Conservation (phyloP, 2,113 vertebrate genomes). For the Phalacrocorax pelagicus region DNA sequence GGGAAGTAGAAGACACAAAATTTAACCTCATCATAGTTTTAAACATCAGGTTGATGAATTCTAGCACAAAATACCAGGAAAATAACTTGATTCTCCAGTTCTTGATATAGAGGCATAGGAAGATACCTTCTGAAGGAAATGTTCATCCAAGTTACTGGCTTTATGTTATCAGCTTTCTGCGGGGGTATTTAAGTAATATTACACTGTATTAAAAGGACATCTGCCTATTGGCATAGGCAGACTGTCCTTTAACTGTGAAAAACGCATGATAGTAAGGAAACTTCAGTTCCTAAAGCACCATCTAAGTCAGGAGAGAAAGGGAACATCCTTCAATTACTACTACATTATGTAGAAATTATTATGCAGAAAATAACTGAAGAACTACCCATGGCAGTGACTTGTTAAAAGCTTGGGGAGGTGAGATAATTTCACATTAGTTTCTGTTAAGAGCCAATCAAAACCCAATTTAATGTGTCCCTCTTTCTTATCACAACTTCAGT, state of each 20-base stretch:
- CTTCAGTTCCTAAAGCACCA: not conserved
- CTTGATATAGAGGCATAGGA: not conserved
- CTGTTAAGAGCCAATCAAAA: not conserved
- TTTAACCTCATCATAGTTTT: not conserved
- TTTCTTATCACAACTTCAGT: not conserved
- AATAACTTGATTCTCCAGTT: not conserved
- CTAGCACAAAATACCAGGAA: not conserved
- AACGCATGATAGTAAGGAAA: not conserved
- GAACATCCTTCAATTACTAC: not conserved
- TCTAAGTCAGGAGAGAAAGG: not conserved
- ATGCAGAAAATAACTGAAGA: not conserved
- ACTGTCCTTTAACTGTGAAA: not conserved
- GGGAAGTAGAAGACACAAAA: not conserved
- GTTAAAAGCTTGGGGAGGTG: not conserved
- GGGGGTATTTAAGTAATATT: not conserved
- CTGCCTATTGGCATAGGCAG: not conserved
- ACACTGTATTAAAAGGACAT: not conserved
- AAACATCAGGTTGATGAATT: not conserved
- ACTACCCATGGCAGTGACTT: accelerated
- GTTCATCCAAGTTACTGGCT: not conserved
- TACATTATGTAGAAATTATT: not conserved
- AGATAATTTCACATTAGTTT: not conserved
- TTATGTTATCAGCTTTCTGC: not conserved
- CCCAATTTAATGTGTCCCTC: not conserved
- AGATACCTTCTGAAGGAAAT: not conserved